phyloP scores from a whole-genome alignment of 1,140 invertebrate genomes.

The Oedothorax gibbosus region DNA sequence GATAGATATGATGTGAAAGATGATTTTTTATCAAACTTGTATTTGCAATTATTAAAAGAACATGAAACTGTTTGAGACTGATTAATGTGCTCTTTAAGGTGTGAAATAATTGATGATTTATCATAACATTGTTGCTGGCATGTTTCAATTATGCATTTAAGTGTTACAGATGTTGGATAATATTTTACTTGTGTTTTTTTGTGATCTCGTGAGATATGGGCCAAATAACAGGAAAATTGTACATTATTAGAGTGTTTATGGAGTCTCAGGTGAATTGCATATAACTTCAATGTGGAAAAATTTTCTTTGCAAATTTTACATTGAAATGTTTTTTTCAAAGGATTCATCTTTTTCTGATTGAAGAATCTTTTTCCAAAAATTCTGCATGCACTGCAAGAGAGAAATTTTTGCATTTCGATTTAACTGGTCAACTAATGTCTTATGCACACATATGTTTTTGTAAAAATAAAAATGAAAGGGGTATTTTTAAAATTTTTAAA shows the following conservation, averaged over 20 bases:
- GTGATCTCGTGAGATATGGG: neutral
- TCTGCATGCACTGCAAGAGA: no score
- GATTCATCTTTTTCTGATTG: neutral
- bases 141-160: neutral
- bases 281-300: neutral
- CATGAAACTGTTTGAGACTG: neutral
- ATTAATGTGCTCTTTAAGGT: neutral
- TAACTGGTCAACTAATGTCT: no score
- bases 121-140: neutral
- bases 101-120: neutral
- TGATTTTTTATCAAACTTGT: neutral
- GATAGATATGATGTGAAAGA: neutral
- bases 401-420: no score
- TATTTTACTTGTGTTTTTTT: neutral
- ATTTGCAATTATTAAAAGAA: neutral
- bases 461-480: no score
- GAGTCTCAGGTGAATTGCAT: neutral
- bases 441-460: no score
- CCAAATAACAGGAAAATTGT: neutral
- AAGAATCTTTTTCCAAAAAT: no score
- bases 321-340: neutral
- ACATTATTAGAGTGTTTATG: neutral
- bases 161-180: neutral
- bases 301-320: neutral
- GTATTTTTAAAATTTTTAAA: no score